phyloP scores from a whole-genome alignment of 2,888 invertebrate species.

The Sinotaia quadrata region DNA sequence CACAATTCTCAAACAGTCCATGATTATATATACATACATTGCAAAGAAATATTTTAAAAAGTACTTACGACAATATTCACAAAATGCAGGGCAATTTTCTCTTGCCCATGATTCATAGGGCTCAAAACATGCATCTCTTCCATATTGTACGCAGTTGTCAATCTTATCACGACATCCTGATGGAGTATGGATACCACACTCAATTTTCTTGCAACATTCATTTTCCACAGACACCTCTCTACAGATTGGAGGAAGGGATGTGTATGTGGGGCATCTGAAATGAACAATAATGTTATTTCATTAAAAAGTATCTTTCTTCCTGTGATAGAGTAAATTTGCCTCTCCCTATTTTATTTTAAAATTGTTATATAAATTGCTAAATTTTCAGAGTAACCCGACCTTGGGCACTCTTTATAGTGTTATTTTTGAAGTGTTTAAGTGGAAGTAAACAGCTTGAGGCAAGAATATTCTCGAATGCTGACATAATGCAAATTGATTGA shows the following conservation, averaged over 20 bases:
- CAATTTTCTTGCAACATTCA: conserved; percentile 52
- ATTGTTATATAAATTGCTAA: no score
- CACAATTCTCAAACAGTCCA: no score
- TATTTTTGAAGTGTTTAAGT: no score
- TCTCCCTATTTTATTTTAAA: no score
- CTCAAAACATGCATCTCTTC: conserved; percentile 43
- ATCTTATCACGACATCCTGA: conserved; percentile 43
- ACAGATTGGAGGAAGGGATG: conserved; percentile 46
- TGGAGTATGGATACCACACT: conserved; percentile 41
- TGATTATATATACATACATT: neutral
- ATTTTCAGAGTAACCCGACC: no score
- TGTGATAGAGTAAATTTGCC: no score
- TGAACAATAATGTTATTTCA: neutral
- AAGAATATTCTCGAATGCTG: no score
- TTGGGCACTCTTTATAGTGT: no score
- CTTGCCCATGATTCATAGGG: conserved; percentile 48
- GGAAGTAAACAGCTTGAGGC: no score
- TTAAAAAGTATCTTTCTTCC: no score
- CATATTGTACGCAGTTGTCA: conserved; percentile 48
- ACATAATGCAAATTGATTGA: no score
- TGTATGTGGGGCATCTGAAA: conserved; percentile 49
- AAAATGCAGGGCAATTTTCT: conserved; percentile 47
- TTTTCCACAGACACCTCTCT: conserved; percentile 54
- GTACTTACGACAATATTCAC: conserved; percentile 50
- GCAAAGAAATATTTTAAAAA: neutral